Conservation (phyloP, 2,797 vertebrate genomes). For the Danio albolineatus region DNA sequence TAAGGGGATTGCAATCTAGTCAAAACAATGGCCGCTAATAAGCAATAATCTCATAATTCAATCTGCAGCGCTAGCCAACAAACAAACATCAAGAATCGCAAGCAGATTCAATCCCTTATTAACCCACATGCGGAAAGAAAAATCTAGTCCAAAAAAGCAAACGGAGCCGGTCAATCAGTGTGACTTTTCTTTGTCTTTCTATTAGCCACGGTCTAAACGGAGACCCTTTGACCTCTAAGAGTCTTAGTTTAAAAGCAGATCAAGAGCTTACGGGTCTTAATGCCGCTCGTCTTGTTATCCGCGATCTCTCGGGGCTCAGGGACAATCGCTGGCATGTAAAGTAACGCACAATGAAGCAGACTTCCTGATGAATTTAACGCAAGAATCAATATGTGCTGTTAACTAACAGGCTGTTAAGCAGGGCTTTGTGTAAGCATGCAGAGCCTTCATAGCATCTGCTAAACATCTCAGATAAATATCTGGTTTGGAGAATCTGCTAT, state of each 20-base stretch:
- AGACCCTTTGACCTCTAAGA: constrained; percentile 45
- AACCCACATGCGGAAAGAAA: constrained; percentile 1
- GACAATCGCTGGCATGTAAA: constrained; percentile 23
- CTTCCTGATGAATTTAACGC: constrained; percentile 15
- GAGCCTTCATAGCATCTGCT: background rate
- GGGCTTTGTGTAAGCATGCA: background rate
- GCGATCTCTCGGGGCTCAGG: constrained; percentile 7
- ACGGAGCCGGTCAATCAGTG: background rate
- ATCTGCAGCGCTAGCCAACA: constrained; percentile 31
- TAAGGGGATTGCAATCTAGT: constrained; percentile 43
- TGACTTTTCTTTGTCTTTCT: background rate
- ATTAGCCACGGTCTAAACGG: constrained; percentile 7
- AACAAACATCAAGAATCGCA: background rate
- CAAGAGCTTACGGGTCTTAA: constrained; percentile 52
- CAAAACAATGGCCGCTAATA: constrained; percentile 38
- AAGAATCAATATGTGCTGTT: constrained; percentile 31
- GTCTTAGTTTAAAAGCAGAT: constrained; percentile 56
- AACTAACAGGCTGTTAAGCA: constrained; percentile 8
- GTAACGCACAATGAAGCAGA: constrained; percentile 14
- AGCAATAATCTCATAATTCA: constrained; percentile 41
- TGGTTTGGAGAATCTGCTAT: background rate
- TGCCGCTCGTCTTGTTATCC: constrained; percentile 48
- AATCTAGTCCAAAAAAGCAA: background rate
- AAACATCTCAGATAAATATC: background rate
- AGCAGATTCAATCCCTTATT: constrained; percentile 3